Conservation (phyloP, 2,888 invertebrate species). For the Phengaris alcon region DNA sequence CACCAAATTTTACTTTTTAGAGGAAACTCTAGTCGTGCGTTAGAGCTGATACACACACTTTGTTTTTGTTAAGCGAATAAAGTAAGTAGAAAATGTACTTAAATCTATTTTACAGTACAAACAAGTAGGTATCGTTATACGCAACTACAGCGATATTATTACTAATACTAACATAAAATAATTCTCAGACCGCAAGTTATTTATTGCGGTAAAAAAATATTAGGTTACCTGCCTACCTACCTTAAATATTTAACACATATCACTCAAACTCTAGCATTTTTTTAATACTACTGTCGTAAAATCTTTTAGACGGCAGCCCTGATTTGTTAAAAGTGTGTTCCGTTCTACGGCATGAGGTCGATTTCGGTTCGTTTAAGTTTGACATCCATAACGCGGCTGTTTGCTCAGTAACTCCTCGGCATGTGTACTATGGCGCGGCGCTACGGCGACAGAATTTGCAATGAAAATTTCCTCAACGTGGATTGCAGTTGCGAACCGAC, state of each 20-base stretch:
- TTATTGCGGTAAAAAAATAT: too few relatives aligned
- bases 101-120: too few relatives aligned
- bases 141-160: too few relatives aligned
- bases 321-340: conserved; percentile 41
- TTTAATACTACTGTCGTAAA: not conserved
- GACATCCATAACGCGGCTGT: conserved; percentile 73
- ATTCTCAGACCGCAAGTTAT: too few relatives aligned
- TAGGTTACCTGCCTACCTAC: too few relatives aligned
- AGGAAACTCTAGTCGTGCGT: too few relatives aligned
- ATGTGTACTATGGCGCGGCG: conserved; percentile 46
- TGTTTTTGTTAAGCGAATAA: not conserved
- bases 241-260: too few relatives aligned
- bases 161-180: too few relatives aligned
- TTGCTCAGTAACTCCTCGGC: conserved; percentile 61
- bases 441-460: conserved; percentile 71
- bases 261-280: not conserved
- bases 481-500: conserved; percentile 63
- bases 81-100: too few relatives aligned
- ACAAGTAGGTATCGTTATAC: too few relatives aligned
- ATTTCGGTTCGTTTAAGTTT: conserved; percentile 78
- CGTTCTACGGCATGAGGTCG: conserved; percentile 53
- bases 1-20: too few relatives aligned
- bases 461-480: conserved; percentile 73
- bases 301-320: conserved; percentile 39
- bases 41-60: too few relatives aligned